These are phyloP conservation scores for Notolabrus celidotus DNA, from an alignment of 2,797 vertebrate genomes.

Conservation along the genomic window DNA sequence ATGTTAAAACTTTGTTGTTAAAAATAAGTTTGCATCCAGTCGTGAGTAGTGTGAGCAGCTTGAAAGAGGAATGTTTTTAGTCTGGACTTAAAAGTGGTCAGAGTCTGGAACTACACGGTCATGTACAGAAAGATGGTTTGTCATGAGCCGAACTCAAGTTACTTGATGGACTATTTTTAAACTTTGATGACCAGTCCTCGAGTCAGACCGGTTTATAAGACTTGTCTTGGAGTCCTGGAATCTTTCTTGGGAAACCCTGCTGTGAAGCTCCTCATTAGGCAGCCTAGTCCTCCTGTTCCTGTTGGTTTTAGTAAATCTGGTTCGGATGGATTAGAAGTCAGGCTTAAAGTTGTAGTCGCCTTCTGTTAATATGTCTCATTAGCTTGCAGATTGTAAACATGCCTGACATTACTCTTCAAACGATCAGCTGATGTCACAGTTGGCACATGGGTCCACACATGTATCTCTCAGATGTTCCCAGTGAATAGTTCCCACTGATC, in stretches of 20 bases:
- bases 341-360: constrained; percentile 42
- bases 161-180: no score
- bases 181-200: no score
- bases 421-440: background rate
- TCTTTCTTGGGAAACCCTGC: constrained; percentile 49
- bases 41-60: no score
- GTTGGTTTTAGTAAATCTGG: constrained; percentile 55
- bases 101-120: no score
- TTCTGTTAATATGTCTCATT: constrained; percentile 38
- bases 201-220: constrained; percentile 44
- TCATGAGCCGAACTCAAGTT: no score
- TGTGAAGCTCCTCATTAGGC: constrained; percentile 60
- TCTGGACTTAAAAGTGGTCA: no score
- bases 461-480: background rate
- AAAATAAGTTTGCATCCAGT: no score
- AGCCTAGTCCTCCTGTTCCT: constrained; percentile 36
- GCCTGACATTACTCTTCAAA: constrained; percentile 7
- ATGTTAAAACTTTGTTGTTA: no score
- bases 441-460: background rate
- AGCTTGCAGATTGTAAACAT: constrained; percentile 29
- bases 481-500: background rate
- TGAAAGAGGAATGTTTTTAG: no score
- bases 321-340: constrained; percentile 61
- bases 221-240: constrained; percentile 64
- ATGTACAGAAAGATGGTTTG: no score